phyloP scores from a whole-genome alignment of 2,888 invertebrate species.

The Phengaris alcon region DNA sequence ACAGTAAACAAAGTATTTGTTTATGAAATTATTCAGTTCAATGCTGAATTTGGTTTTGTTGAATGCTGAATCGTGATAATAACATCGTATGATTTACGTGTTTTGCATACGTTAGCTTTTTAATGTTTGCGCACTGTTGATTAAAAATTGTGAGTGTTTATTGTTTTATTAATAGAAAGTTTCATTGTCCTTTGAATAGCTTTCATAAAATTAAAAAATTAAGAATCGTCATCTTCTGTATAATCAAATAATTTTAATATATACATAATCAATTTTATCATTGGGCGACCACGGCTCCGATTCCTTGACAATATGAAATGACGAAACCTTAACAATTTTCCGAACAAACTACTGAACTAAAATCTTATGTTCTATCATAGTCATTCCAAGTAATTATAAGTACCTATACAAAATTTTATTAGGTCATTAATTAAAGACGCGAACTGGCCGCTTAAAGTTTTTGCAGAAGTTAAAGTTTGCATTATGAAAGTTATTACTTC shows the following conservation, averaged over 20 bases:
- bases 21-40: constrained; percentile 1
- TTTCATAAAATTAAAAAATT: too few relatives aligned
- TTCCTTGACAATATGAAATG: too few relatives aligned
- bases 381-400: background rate
- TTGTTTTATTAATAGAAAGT: background rate
- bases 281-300: too few relatives aligned
- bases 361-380: too few relatives aligned
- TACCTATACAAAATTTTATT: background rate
- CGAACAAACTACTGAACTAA: too few relatives aligned
- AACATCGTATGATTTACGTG: background rate
- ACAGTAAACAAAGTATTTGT: constrained; percentile 3
- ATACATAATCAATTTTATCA: too few relatives aligned
- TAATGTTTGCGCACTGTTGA: background rate
- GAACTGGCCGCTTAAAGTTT: background rate
- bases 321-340: too few relatives aligned
- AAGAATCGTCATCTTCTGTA: too few relatives aligned
- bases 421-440: background rate
- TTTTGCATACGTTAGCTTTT: background rate
- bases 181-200: background rate
- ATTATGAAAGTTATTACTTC: background rate
- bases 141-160: background rate
- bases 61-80: background rate
- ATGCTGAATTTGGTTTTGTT: constrained; percentile 6
- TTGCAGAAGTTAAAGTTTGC: background rate
- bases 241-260: too few relatives aligned